phyloP scores from a whole-genome alignment of 2,113 vertebrate species.

The Carassius auratus region DNA sequence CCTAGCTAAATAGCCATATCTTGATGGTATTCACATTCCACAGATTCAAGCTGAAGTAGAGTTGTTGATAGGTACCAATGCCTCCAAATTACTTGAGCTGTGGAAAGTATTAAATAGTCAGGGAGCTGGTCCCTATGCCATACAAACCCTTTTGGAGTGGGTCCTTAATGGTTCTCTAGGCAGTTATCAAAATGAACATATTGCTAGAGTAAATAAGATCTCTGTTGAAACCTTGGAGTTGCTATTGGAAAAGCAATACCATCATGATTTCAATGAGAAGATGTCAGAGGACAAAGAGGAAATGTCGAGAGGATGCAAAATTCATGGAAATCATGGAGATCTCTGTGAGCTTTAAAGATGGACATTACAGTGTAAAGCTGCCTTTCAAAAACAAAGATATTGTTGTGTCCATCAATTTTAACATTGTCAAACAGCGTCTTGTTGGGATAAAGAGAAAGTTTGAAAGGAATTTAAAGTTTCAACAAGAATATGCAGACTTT shows the following conservation, averaged over 20 bases:
- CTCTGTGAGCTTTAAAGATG: neutral
- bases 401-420: neutral
- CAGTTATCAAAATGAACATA: neutral
- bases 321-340: neutral
- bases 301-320: neutral
- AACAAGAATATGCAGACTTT: too few relatives aligned
- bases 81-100: too few relatives aligned
- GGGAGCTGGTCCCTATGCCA: neutral
- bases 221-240: neutral
- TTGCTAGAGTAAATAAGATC: neutral
- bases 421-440: neutral
- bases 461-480: too few relatives aligned
- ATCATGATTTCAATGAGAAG: neutral
- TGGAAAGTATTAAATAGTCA: neutral
- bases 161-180: neutral
- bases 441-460: too few relatives aligned
- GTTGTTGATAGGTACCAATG: too few relatives aligned
- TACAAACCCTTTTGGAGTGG: neutral
- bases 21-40: too few relatives aligned
- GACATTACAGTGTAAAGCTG: neutral
- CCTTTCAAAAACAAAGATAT: neutral
- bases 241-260: conserved; percentile 8
- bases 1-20: too few relatives aligned
- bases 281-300: neutral
- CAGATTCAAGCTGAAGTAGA: too few relatives aligned